These are phyloP conservation scores for Myrmophylax atrothorax DNA, from an alignment of 2,113 vertebrate species.

Conservation along the genomic window DNA sequence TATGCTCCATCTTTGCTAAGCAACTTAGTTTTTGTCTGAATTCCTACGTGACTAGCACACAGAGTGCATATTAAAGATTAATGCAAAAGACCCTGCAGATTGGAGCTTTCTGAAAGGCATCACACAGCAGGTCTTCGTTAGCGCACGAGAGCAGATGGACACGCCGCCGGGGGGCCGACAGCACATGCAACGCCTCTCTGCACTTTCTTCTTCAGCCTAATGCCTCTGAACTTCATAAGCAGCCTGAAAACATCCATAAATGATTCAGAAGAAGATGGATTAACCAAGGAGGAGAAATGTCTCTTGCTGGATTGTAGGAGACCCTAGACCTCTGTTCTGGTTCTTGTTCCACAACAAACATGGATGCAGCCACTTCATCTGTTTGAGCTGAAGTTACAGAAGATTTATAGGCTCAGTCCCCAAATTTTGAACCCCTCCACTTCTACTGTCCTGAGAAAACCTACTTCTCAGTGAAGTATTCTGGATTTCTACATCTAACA, in stretches of 20 bases:
- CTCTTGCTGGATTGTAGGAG: background rate
- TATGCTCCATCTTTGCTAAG: background rate
- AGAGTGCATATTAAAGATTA: constrained; percentile 48
- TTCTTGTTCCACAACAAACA: background rate
- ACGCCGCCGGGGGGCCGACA: background rate
- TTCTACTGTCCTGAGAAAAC: background rate
- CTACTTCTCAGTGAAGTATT: background rate
- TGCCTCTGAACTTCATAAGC: constrained; percentile 32
- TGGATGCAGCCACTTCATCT: accelerated
- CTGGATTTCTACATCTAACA: background rate
- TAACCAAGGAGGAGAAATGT: background rate
- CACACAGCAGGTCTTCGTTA: background rate
- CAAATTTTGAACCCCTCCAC: background rate
- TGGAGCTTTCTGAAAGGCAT: background rate
- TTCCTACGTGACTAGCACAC: background rate
- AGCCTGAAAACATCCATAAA: constrained; percentile 32
- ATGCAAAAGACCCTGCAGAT: constrained; percentile 1
- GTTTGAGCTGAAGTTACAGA: background rate
- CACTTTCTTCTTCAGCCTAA: constrained; percentile 4
- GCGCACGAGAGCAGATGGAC: background rate
- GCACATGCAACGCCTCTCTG: background rate
- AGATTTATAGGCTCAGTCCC: background rate
- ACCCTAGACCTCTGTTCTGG: background rate
- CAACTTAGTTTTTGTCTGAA: constrained; percentile 2
- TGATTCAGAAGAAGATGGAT: constrained; percentile 40